Evolutionary conservation across 2,113 vertebrate genomes (phyloP).

Genomic region (Jacana jacana): DNA sequence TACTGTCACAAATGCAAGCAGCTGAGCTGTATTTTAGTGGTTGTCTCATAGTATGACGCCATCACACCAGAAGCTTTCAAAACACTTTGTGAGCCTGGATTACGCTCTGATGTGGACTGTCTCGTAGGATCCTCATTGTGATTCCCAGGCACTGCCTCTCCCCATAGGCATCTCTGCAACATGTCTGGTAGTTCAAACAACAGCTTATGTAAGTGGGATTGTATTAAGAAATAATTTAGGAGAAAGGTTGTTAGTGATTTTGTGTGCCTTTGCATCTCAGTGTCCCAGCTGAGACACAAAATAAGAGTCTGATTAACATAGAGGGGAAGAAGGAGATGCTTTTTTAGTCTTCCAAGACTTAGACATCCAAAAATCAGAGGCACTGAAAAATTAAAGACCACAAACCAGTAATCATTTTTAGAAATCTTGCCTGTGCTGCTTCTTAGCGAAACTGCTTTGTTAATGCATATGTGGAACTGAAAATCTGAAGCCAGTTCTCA

Average conservation of each 20-base stretch:
- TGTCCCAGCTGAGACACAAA: slow-evolving; percentile 15
- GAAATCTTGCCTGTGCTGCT: not conserved
- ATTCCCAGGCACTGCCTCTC: not conserved
- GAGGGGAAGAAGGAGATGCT: not conserved
- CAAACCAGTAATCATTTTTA: not conserved
- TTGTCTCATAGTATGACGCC: slow-evolving; percentile 35
- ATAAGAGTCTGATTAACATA: not conserved
- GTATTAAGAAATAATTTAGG: not conserved
- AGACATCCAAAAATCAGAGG: not conserved
- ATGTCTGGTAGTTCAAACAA: slow-evolving; percentile 17
- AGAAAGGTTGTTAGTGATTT: not conserved
- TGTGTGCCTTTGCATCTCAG: not conserved
- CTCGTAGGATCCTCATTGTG: not conserved
- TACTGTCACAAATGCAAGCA: slow-evolving; percentile 28
- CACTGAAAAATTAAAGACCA: not conserved
- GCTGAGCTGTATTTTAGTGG: slow-evolving; percentile 12
- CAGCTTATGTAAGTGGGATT: not conserved
- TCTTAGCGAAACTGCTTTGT: slow-evolving; percentile 14
- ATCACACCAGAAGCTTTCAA: slow-evolving; percentile 54
- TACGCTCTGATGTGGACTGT: not conserved
- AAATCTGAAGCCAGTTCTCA: slow-evolving; percentile 14
- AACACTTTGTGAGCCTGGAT: not conserved
- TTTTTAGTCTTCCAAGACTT: not conserved
- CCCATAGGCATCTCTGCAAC: not conserved
- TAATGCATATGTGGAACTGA: slow-evolving; percentile 31